Evolutionary conservation across 2,113 vertebrate species (phyloP).

Genomic region (Lampris incognitus): DNA sequence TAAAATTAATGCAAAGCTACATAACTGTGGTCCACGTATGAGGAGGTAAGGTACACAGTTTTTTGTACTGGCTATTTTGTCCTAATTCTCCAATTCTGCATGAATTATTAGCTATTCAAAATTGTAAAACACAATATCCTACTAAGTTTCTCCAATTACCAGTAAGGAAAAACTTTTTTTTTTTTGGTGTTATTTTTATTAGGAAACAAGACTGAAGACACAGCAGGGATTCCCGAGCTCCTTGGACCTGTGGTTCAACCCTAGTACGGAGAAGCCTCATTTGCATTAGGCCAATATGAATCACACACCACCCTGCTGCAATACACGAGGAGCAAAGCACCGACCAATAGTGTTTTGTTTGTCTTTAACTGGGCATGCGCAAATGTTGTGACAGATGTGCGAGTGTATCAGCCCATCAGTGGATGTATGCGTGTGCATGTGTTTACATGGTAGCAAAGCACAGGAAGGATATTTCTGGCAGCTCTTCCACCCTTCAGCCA

Average conservation of each 20-base stretch:
- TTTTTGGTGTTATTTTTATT: no score
- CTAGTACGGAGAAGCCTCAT: slow-evolving; percentile 42
- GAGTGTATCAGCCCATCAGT: slow-evolving; percentile 62
- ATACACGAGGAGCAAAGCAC: slow-evolving; percentile 57
- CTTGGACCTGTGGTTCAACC: not conserved
- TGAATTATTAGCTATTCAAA: no score
- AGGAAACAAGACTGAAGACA: no score
- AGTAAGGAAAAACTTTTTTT: no score
- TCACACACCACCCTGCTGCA: slow-evolving; percentile 61
- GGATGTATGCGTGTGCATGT: slow-evolving; percentile 43
- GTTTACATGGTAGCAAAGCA: slow-evolving; percentile 45
- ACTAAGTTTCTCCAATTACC: no score
- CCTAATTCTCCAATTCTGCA: no score
- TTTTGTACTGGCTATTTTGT: no score
- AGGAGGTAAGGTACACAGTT: no score
- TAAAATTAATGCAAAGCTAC: no score
- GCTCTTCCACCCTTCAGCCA: slow-evolving; percentile 10
- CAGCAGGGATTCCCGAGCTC: no score
- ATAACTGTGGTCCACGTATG: no score
- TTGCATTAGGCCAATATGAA: slow-evolving; percentile 70
- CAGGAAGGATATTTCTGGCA: slow-evolving; percentile 43
- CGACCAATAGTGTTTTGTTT: slow-evolving; percentile 54
- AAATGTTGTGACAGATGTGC: slow-evolving; percentile 62
- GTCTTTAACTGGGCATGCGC: slow-evolving; percentile 58
- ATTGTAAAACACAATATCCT: no score